Base-by-base conservation (phyloP, 2,113 vertebrate genomes). In the Dicaeum eximium region DNA sequence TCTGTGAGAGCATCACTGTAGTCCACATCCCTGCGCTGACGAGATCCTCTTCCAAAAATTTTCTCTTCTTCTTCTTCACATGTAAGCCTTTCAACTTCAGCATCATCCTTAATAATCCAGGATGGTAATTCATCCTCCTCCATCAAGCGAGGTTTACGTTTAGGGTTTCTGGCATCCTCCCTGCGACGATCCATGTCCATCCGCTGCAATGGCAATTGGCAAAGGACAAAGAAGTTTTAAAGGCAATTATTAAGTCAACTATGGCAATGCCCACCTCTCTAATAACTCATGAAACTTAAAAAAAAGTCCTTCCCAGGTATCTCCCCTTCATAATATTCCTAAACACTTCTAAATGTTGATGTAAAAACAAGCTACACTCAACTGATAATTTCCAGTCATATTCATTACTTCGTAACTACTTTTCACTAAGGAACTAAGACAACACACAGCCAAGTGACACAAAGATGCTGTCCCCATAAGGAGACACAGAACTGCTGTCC, bases 21-120 rank as follows among this genome's bases (percentile, higher is more conserved):
- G 96, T 99, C 99, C 87, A 99, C 99, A 56, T 99, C 99, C 57
- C 99, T 98, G 61, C 99, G 98, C 47, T 98, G 98, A 61, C 99
- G 99, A 15, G 99, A 99, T 16, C 99, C 99, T 60, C 99, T 97
- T 6, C 99, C 99, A 12, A 99, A 99, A 97, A 99, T 99, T 92
- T 99, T 99, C 96, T 99, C 99, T 47, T 99, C 99, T 61, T 99
- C 99, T 20, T 99, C 99, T 96, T 99, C 99, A 57, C 99, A 99
- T 0, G 99, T 99, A 44, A 99, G 98, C 33, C 99, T 98, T 88
- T 99, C 99, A 11, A 99, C 99, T 97, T 99, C 99, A 1, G 99
- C 99, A 18, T 99, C 99, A 42, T 99, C 99, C 95, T 99, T 99
- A 92, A 99, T 98, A 96, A 99, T 99, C 99, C 99, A 99, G 6